Conservation (phyloP, 2,113 vertebrate genomes). For the Pyxicephalus adspersus region DNA sequence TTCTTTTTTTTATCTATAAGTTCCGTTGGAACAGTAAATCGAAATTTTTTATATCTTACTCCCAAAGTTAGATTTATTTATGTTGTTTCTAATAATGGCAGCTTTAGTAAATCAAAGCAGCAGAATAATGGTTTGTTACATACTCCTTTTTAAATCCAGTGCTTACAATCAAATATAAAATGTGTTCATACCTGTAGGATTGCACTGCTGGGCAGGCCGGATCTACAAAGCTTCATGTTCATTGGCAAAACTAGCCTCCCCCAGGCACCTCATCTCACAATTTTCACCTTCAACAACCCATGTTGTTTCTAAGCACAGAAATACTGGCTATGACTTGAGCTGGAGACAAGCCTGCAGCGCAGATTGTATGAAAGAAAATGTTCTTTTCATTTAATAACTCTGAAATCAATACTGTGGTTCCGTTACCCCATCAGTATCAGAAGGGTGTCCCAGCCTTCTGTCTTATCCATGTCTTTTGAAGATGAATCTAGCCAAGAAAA, state of each 20-base stretch:
- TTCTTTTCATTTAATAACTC: conserved; percentile 27
- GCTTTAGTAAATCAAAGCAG: not conserved
- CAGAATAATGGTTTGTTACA: not conserved
- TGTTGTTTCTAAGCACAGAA: conserved; percentile 12
- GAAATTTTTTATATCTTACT: not conserved
- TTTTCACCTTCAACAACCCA: not conserved
- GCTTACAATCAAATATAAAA: not conserved
- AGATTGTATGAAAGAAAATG: conserved; percentile 14
- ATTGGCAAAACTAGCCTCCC: not conserved
- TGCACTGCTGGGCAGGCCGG: not conserved
- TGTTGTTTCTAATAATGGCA: not conserved
- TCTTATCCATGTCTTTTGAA: not conserved
- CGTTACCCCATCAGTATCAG: not conserved
- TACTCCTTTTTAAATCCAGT: conserved; percentile 1
- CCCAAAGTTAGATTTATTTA: not conserved
- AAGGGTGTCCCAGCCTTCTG: not conserved
- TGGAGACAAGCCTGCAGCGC: not conserved
- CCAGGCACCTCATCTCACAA: conserved; percentile 10
- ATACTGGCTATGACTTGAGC: conserved; percentile 5
- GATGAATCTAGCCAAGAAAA: not conserved
- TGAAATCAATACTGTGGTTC: not conserved
- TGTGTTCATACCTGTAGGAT: not conserved
- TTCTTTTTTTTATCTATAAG: not conserved
- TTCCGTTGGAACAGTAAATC: not conserved
- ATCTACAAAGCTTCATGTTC: conserved; percentile 15